Evolutionary conservation across 2,888 invertebrate genomes (phyloP).

Genomic region (Caenorhabditis sp.): DNA sequence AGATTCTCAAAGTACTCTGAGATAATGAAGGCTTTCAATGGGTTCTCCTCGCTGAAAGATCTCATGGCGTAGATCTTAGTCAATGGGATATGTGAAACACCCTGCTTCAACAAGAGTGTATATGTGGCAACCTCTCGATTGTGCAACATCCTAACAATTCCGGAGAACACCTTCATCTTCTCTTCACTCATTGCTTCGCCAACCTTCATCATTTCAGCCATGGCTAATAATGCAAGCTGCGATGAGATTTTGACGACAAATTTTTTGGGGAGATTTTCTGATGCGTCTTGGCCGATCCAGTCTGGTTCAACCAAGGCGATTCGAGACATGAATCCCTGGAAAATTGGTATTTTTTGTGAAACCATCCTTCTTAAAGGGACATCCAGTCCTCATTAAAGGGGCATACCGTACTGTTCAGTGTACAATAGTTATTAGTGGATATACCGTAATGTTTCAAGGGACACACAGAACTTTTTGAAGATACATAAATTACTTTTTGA

Average conservation of each 20-base stretch:
- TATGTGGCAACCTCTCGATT: conserved; percentile 32
- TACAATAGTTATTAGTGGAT: too few relatives aligned
- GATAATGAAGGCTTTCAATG: conserved; percentile 30
- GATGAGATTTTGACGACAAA: conserved; percentile 36
- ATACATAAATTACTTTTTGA: too few relatives aligned
- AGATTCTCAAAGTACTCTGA: conserved; percentile 21
- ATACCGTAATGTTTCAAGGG: too few relatives aligned
- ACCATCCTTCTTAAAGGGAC: neutral
- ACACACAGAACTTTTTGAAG: too few relatives aligned
- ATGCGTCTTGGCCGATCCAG: conserved; percentile 13
- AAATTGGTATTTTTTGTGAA: neutral
- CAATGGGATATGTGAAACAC: conserved; percentile 20
- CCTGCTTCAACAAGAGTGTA: conserved; percentile 16
- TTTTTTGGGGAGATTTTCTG: conserved; percentile 21
- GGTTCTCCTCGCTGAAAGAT: conserved; percentile 21
- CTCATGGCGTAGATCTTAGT: conserved; percentile 22
- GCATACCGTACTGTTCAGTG: too few relatives aligned
- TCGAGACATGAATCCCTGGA: conserved; percentile 42
- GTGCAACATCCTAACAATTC: conserved; percentile 17
- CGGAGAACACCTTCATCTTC: conserved; percentile 11
- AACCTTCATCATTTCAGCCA: conserved; percentile 20
- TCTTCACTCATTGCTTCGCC: conserved; percentile 6
- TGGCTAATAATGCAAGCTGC: conserved; percentile 22
- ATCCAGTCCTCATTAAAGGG: too few relatives aligned
- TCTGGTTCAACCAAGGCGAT: conserved; percentile 31